Conservation (phyloP, 2,888 invertebrate genomes). For the Phyllotreta striolata region DNA sequence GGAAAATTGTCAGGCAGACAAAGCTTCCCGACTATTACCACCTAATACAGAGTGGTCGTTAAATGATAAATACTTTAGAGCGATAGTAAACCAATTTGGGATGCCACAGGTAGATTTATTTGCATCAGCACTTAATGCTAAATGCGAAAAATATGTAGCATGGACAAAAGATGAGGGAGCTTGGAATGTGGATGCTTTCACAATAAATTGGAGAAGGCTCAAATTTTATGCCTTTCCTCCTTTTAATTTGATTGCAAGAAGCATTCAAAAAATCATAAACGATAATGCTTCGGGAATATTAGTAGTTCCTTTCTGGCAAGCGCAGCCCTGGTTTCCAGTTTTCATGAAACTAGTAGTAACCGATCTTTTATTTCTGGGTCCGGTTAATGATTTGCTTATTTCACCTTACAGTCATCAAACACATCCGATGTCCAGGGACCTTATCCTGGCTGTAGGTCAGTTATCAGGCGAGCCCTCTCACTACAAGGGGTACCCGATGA, state of each 20-base stretch:
- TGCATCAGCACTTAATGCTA: conserved; percentile 24
- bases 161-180: conserved; percentile 45
- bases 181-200: conserved; percentile 46
- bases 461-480: conserved; percentile 24
- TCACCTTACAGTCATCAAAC: conserved; percentile 23
- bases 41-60: conserved; percentile 38
- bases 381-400: conserved; percentile 13
- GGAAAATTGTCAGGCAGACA: conserved; percentile 43
- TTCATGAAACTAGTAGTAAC: conserved; percentile 9
- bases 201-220: conserved; percentile 35
- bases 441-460: conserved; percentile 25
- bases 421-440: conserved; percentile 19
- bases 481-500: conserved; percentile 14
- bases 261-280: conserved; percentile 46
- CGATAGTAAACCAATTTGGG: conserved; percentile 5
- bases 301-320: conserved; percentile 46
- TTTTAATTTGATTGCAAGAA: conserved; percentile 45
- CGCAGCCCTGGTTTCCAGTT: conserved; percentile 37
- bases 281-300: conserved; percentile 48
- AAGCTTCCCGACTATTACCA: conserved; percentile 37
- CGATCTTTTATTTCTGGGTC: conserved; percentile 15
- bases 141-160: conserved; percentile 38
- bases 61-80: not conserved
- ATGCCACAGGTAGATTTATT: conserved; percentile 33
- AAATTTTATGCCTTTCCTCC: conserved; percentile 50